Evolutionary conservation across 2,888 invertebrate genomes (phyloP), one percentile per base, ranked within the genome.

Genomic region (Augiades crinisus): DNA sequence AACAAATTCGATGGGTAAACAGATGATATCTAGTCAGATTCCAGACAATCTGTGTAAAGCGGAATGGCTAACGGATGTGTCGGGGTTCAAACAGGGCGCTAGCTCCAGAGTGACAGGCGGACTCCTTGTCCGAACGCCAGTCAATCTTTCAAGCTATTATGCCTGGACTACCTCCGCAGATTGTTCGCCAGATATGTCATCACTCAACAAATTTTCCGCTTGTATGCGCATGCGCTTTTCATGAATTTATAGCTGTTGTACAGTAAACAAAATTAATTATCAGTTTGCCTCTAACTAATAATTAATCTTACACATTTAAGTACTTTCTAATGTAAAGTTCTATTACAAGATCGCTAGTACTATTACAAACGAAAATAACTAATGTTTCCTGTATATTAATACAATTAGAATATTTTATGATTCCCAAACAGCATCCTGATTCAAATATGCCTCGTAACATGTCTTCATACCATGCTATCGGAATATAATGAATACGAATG

Each of bases 51-150:
- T 78, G 71, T 71, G 71, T 68, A 69, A 68, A 72, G 52, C 68
- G 81, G 81, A 85, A 85, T 84, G 81, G 76, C 79, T 85, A 82
- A 85, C 85, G 83, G 85, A 70, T 72, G 70, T 72, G 74, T 79
- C 77, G 61, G 56, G 57, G 64, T 63, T 67, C 65, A 65, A 72
- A 67, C 65, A 65, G 68, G 65, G 54, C 58, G 59, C 63, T 44
- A 44, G 37, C n/a, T 19, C 13, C 57, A 53, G 60, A 55, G 70
- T 74, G 79, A 76, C 75, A 74, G 72, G 61, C 63, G 54, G 65
- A 53, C 62, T 64, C 55, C 57, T 59, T 66, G 70, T 63, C 78
- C 73, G 72, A 73, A 62, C 79, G 84, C 83, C 83, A 75, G 72
- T 82, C 84, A 82, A 75, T 72, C 78, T 68, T 68, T 65, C 68